Conservation (phyloP, 2,797 vertebrate genomes). For the Eospalax fontanierii region DNA sequence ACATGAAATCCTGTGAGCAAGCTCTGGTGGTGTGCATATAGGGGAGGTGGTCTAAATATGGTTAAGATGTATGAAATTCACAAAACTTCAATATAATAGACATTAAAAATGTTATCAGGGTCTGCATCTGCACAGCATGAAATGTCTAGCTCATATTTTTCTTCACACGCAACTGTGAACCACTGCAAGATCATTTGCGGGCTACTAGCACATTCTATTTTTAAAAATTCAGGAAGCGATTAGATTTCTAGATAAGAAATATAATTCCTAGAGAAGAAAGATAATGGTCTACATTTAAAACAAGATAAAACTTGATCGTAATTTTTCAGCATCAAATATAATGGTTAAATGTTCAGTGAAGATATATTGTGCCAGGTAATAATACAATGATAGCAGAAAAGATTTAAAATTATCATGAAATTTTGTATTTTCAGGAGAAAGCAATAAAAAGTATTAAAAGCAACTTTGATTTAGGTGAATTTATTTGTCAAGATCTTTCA, state of each 20-base stretch:
- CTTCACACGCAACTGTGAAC: background rate
- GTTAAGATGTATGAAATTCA: too few relatives aligned
- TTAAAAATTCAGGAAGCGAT: background rate
- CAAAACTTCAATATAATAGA: too few relatives aligned
- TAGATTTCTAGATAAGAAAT: background rate
- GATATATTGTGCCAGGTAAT: background rate
- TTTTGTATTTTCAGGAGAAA: background rate
- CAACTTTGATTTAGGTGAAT: constrained; percentile 35
- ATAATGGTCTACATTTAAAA: background rate
- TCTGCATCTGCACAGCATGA: background rate
- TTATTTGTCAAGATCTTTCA: constrained; percentile 69
- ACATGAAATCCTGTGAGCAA: too few relatives aligned
- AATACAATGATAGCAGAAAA: background rate
- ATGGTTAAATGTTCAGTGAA: background rate
- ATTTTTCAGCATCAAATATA: background rate
- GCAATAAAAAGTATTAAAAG: background rate
- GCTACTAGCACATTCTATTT: background rate
- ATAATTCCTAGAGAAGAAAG: background rate
- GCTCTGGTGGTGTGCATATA: too few relatives aligned
- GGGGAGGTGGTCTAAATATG: too few relatives aligned
- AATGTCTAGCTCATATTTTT: background rate
- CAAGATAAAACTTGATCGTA: background rate
- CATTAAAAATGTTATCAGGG: background rate
- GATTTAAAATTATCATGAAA: constrained; percentile 7
- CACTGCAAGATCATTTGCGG: background rate